Conservation (phyloP, 2,113 vertebrate genomes). For the Vidua chalybeata region DNA sequence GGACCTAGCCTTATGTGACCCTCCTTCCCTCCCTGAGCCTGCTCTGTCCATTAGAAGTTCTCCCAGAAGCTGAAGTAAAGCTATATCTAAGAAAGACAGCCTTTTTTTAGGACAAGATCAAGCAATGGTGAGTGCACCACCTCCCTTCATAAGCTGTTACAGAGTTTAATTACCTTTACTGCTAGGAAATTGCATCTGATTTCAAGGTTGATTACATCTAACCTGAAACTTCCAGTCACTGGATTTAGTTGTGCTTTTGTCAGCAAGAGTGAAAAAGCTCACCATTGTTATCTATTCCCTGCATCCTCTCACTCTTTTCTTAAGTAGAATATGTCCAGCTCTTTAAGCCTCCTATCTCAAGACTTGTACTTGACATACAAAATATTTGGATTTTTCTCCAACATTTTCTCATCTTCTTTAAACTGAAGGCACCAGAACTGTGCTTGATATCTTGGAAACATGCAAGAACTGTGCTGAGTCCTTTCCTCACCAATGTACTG, state of each 20-base stretch:
- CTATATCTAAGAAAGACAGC: not conserved
- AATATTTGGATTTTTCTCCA: conserved; percentile 23
- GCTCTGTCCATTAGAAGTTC: not conserved
- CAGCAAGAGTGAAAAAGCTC: conserved; percentile 31
- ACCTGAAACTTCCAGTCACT: conserved; percentile 57
- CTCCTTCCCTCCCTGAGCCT: not conserved
- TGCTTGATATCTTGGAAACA: not conserved
- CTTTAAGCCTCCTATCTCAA: not conserved
- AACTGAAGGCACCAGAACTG: not conserved
- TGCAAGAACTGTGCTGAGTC: not conserved
- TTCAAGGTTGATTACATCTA: conserved; percentile 54
- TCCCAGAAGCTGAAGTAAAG: not conserved
- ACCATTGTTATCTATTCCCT: not conserved
- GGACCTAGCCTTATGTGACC: not conserved
- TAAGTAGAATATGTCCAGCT: not conserved
- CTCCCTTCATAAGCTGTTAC: not conserved
- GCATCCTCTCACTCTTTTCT: not conserved
- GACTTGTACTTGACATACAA: not conserved
- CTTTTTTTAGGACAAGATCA: not conserved
- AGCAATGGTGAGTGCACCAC: not conserved
- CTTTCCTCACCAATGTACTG: not conserved
- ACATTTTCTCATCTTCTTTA: not conserved
- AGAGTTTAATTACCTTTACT: conserved; percentile 47
- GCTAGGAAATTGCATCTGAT: conserved; percentile 34
- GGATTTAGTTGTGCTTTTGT: conserved; percentile 46